phyloP scores from a whole-genome alignment of 2,113 vertebrate genomes.

The Phaetusa simplex region DNA sequence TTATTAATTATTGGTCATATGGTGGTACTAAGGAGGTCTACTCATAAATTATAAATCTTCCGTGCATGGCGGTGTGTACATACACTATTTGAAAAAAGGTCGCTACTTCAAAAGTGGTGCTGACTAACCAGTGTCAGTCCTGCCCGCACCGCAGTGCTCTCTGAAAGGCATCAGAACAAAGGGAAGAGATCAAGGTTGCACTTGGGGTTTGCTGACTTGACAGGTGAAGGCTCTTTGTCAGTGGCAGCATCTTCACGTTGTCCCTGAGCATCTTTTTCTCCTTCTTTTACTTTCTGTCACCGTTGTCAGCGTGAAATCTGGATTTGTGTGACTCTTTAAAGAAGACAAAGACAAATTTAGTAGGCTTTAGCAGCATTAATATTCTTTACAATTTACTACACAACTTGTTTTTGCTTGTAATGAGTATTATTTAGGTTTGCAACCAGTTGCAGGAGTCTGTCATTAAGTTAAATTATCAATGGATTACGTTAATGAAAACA shows the following conservation, averaged over 20 bases:
- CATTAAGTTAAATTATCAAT: not conserved
- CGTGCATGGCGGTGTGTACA: not conserved
- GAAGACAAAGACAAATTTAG: not conserved
- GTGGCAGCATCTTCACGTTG: not conserved
- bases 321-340: not conserved
- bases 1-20: not conserved
- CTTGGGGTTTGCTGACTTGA: not conserved
- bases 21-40: not conserved
- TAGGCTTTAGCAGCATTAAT: not conserved
- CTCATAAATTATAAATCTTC: not conserved
- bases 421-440: not conserved
- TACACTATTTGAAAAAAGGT: not conserved
- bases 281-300: not conserved
- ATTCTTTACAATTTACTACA: not conserved
- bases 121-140: not conserved
- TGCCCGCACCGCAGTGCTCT: not conserved
- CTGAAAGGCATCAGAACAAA: not conserved
- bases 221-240: not conserved
- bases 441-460: not conserved
- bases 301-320: accelerated
- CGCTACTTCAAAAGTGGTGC: not conserved
- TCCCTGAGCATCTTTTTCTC: not conserved
- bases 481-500: not conserved
- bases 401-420: not conserved
- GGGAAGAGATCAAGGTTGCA: not conserved